Conservation (phyloP, 2,888 invertebrate genomes). For the Volucella zonaria region DNA sequence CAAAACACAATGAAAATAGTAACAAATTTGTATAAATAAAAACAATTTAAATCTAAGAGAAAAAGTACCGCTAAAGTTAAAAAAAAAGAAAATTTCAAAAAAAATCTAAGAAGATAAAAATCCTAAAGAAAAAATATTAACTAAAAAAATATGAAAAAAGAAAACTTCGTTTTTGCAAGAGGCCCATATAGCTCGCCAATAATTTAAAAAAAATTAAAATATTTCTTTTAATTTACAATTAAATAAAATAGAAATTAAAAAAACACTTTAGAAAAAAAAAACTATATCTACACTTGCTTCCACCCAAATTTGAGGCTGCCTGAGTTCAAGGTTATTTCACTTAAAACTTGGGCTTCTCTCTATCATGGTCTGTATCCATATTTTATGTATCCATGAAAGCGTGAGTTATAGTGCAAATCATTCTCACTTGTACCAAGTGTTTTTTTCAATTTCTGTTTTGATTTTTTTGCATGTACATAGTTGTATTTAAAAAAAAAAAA, state of each 20-base stretch:
- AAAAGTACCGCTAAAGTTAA: conserved; percentile 68
- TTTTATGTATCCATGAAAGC: background rate
- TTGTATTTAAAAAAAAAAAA: conserved; percentile 66
- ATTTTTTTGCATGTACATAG: conserved; percentile 73
- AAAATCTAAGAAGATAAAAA: conserved; percentile 75
- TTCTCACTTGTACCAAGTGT: conserved; percentile 48
- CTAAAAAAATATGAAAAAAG: conserved; percentile 75
- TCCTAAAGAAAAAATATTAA: conserved; percentile 73
- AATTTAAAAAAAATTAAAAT: conserved; percentile 75
- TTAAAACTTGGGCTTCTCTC: too few species aligned
- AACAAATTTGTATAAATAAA: conserved; percentile 78
- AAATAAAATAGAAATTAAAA: conserved; percentile 72
- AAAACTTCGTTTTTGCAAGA: conserved; percentile 84
- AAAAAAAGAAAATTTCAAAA: conserved; percentile 51
- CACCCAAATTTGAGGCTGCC: background rate
- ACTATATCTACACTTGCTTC: background rate
- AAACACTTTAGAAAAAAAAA: conserved; percentile 53
- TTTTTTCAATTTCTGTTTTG: conserved; percentile 70
- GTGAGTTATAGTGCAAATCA: conserved; percentile 11
- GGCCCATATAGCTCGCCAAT: conserved; percentile 84
- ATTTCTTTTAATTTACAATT: conserved; percentile 73
- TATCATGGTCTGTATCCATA: too few species aligned
- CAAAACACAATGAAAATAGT: conserved; percentile 77
- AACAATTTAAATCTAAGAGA: conserved; percentile 69
- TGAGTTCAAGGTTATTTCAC: too few species aligned